phyloP scores from a whole-genome alignment of 2,888 invertebrate species.

The Criorhina ranunculi region DNA sequence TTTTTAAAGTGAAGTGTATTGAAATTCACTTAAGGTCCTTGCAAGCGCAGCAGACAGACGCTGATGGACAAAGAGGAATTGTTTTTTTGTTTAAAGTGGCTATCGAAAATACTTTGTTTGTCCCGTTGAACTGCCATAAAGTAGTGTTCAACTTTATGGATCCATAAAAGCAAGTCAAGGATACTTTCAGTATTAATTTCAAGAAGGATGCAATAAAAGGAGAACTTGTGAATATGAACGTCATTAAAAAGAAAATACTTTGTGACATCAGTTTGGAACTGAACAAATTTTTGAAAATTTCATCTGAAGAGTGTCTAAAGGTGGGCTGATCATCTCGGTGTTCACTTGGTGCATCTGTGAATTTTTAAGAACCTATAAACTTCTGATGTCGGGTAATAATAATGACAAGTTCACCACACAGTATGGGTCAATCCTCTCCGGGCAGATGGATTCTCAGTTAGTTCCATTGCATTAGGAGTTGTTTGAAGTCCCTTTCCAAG shows the following conservation, averaged over 20 bases:
- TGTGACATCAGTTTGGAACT: no score
- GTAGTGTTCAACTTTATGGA: constrained; percentile 10
- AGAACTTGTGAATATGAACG: constrained; percentile 1
- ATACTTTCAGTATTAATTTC: constrained; percentile 10
- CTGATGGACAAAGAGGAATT: constrained; percentile 10
- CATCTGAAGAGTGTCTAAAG: no score
- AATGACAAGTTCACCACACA: no score
- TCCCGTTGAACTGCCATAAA: constrained; percentile 18
- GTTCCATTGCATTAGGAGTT: no score
- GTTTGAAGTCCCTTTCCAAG: no score
- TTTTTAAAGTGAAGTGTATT: background rate
- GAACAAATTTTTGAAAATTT: no score
- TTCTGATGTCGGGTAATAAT: no score
- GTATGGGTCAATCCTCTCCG: no score
- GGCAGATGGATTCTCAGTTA: no score
- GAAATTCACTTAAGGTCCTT: constrained; percentile 20
- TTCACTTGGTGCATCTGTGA: no score
- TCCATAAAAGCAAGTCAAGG: constrained; percentile 11
- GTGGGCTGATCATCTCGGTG: no score
- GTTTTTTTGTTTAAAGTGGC: constrained; percentile 23
- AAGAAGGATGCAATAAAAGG: constrained; percentile 4
- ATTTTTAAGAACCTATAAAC: no score
- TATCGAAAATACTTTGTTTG: constrained; percentile 32
- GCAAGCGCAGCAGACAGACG: background rate
- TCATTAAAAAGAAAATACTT: constrained; percentile 7